Evolutionary conservation across 2,888 invertebrate species (phyloP), one percentile per base, ranked within the genome.

Genomic region (Sarcophaga subvicina): DNA sequence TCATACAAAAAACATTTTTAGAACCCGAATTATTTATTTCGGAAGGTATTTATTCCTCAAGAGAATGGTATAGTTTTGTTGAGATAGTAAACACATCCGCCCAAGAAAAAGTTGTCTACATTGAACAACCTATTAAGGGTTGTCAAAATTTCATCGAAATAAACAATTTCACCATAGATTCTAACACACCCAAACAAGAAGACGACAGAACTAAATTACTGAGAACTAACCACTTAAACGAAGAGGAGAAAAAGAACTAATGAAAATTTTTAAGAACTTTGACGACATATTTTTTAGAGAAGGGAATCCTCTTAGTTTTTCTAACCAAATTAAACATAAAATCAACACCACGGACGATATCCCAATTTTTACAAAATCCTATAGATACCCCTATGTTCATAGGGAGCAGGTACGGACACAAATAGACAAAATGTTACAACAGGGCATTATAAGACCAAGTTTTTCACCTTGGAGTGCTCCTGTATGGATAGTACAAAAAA

Each of bases 321-420:
- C 59, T 17, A 69, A 81, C 59, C 22, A 83, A 60, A 78, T 83
- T 62, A 83, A 83, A 82, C 89, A 88, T 75, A 75, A 73, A 62
- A 83, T 86, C n/a, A 64, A 77, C 22, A 86, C 86, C 25, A 88
- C 75, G 22, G 88, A 89, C 62, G 83, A 89, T 6, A 71, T 71
- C 12, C 88, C 20, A 87, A 90, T 88, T 47, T 90, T 49, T 49
- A 81, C 78, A 25, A 87, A 87, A 71, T 79, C 79, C 1, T 86
- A 80, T 62, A 73, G 84, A 49, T 89, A 89, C 22, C 90, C 90
- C 11, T 71, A 88, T n/a, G 69, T 89, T 3, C 90, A 90, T 72
- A 89, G 88, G 84, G 64, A 86, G 45, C 89, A 91, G 87, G 89
- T 90, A 4, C 4, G 85, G 45, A 80, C 37, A 20, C 90, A 91